phyloP scores from a whole-genome alignment of 2,888 invertebrate species.

The Nesidiocoris tenuis region DNA sequence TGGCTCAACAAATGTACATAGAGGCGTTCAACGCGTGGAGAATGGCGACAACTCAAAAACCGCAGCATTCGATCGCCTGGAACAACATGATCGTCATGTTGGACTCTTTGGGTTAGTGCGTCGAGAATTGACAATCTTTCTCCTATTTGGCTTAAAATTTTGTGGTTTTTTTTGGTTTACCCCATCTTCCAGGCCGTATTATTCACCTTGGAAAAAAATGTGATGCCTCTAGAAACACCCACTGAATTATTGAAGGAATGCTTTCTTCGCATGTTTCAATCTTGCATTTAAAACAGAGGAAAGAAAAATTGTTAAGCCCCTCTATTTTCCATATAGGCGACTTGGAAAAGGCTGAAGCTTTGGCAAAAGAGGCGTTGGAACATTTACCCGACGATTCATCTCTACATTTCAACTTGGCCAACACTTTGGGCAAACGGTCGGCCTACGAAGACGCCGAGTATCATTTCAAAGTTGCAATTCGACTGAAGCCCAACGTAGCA shows the following conservation, averaged over 20 bases:
- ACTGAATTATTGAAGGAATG: too few relatives aligned
- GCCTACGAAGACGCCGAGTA: conserved; percentile 76
- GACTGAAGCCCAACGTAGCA: conserved; percentile 67
- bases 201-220: too few relatives aligned
- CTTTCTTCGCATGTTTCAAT: too few relatives aligned
- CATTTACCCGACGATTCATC: conserved; percentile 73
- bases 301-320: too few relatives aligned
- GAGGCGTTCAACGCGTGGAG: conserved; percentile 80
- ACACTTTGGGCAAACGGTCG: conserved; percentile 80
- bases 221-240: too few relatives aligned
- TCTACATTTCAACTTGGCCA: conserved; percentile 83
- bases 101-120: conserved; percentile 51
- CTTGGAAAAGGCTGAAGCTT: conserved; percentile 67
- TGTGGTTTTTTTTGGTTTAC: too few relatives aligned
- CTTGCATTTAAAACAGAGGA: too few relatives aligned
- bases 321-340: too few relatives aligned
- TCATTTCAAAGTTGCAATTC: conserved; percentile 75
- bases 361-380: conserved; percentile 69
- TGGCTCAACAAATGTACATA: conserved; percentile 71
- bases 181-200: too few relatives aligned
- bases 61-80: conserved; percentile 84
- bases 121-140: too few relatives aligned
- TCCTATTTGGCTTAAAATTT: too few relatives aligned
- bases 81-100: conserved; percentile 80
- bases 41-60: conserved; percentile 73